A percentile compares a stretch with the other conserved stretches of the same genome.
These are phyloP conservation scores for Platichthys flesus DNA, from an alignment of 2,113 vertebrate species.

Conservation along the genomic window DNA sequence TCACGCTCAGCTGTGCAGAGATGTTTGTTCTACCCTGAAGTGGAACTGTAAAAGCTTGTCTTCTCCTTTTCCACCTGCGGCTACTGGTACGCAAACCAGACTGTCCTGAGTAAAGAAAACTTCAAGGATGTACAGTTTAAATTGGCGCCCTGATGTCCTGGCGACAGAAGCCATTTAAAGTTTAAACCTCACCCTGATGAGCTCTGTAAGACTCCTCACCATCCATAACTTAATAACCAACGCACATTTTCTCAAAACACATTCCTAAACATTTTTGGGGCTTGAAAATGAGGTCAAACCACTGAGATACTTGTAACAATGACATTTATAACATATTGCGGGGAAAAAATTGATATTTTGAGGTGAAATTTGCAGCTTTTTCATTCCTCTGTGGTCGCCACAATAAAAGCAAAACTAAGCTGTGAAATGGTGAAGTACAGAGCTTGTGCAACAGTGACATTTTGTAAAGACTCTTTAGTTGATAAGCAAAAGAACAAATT, in stretches of 20 bases:
- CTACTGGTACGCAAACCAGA: not conserved
- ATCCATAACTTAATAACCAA: constrained; percentile 29
- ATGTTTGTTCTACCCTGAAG: constrained; percentile 46
- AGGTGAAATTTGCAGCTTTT: not conserved
- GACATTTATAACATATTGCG: constrained; percentile 8
- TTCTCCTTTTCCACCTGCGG: constrained; percentile 10
- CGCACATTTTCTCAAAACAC: constrained; percentile 48
- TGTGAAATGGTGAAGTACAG: constrained; percentile 1
- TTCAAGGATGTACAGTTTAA: not conserved
- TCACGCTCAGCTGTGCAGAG: not conserved
- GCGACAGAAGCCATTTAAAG: constrained; percentile 5
- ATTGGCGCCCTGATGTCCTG: not conserved
- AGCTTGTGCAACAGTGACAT: constrained; percentile 24
- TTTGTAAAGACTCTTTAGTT: not conserved
- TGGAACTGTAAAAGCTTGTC: constrained; percentile 35
- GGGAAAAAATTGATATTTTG: not conserved
- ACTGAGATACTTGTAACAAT: not conserved
- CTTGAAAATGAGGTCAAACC: constrained; percentile 30
- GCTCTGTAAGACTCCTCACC: constrained; percentile 2
- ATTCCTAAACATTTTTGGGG: constrained; percentile 52
- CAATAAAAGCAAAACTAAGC: constrained; percentile 37
- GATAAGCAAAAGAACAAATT: constrained; percentile 3
- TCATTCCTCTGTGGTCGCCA: not conserved
- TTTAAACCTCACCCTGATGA: constrained; percentile 20
- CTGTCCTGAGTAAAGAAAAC: constrained; percentile 9